A percentile compares a stretch with the other conserved stretches of the same genome.
Conservation (phyloP, 2,888 invertebrate species). For the Lasioglossum morio region DNA sequence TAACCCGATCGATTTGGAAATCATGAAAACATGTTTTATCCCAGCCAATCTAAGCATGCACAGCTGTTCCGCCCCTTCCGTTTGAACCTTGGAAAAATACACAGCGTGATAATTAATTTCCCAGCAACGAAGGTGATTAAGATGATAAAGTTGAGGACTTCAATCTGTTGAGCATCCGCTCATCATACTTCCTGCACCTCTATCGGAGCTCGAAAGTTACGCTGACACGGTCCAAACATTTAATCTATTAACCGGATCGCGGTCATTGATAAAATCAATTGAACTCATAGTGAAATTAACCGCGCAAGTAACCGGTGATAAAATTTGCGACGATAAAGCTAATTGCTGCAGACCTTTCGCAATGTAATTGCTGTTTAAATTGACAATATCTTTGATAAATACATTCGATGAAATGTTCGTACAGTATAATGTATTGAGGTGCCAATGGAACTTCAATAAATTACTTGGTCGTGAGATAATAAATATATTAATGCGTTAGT, state of each 20-base stretch:
- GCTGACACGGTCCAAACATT: slow-evolving; percentile 29
- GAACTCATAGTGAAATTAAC: slow-evolving; percentile 26
- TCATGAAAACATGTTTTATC: not conserved
- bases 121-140: slow-evolving; percentile 14
- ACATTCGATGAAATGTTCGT: not conserved
- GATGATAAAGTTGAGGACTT: slow-evolving; percentile 21
- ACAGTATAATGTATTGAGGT: not conserved
- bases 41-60: not conserved
- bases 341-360: not conserved
- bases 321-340: not conserved
- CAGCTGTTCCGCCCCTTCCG: not conserved
- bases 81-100: not conserved
- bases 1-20: not conserved
- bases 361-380: not conserved
- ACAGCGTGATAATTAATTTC: not conserved
- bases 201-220: slow-evolving; percentile 13
- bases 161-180: not conserved
- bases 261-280: slow-evolving; percentile 29
- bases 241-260: slow-evolving; percentile 39
- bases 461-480: not conserved
- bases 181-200: slow-evolving; percentile 16
- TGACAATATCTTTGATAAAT: not conserved
- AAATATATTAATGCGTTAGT: not conserved
- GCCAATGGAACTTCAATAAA: not conserved
- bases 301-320: not conserved